Base-by-base conservation (phyloP, 2,888 invertebrate species). In the Aplocera efformata region DNA sequence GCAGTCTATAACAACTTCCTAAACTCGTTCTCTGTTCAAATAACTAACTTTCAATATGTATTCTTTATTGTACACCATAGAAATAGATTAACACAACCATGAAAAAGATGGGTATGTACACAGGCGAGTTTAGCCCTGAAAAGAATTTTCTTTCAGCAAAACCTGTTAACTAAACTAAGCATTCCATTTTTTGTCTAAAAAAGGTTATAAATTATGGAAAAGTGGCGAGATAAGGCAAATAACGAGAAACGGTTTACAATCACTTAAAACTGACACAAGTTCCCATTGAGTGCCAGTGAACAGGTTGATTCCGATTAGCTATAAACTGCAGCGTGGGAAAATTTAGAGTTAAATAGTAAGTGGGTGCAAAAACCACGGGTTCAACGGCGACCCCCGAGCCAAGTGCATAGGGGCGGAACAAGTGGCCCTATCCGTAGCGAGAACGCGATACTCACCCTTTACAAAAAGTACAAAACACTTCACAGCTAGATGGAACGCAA, bases 371-470 rank as follows among this genome's bases (percentile, higher is more conserved):
- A 85, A 84, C 67, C 67, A 67, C 63, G 67, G 58, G 67, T 65
- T 63, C 65, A 61, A 62, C 38, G 72, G 57, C 77, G 82, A 82
- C 75, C 82, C 81, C 71, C 60, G 59, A 60, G 51, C 60, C 79
- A 80, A 83, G 85, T 82, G 86, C 83, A 88, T 86, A 83, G 79
- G 86, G 88, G 88, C 86, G 82, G 74, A 82, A 85, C 84, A 80
- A 81, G 82, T 84, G 79, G 68, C 32, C 53, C 40, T 36, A 45
- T 42, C 33, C 46, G 26, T 10, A 27, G 32, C 44, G 69, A 67
- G 67, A 67, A 70, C 69, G 56, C 49, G 53, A 55, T 43, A 44
- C 50, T 50, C 48, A 48, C 45, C 50, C 40, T 44, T 36, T 28
- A 52, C 48, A 32, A 36, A 48, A 31, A 34, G 22, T 30, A 32